phyloP scores from a whole-genome alignment of 2,888 invertebrate species.

The Xanthorhoe designata region DNA sequence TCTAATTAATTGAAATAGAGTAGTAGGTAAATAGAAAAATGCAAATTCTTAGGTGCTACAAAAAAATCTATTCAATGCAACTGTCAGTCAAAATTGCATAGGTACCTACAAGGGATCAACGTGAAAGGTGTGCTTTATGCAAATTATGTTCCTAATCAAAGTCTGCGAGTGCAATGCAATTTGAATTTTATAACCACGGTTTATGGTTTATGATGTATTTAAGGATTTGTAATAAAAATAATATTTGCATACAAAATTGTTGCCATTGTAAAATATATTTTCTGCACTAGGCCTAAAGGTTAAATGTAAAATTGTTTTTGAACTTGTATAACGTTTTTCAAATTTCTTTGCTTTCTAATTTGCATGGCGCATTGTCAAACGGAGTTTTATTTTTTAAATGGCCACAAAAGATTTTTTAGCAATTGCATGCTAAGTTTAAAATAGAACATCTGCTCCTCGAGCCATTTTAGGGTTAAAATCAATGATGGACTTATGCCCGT shows the following conservation, averaged over 20 bases:
- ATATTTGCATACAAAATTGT: conserved; percentile 51
- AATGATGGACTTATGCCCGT: background rate
- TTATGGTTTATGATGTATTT: conserved; percentile 48
- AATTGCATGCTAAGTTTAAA: conserved; percentile 73
- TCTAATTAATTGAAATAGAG: conserved; percentile 8
- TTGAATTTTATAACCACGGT: conserved; percentile 39
- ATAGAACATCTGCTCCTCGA: conserved; percentile 78
- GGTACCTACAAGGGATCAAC: conserved; percentile 78
- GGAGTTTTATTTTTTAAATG: conserved; percentile 80
- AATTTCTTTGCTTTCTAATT: conserved; percentile 68
- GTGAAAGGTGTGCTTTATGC: conserved; percentile 82
- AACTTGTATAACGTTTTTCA: conserved; percentile 49
- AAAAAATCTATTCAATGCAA: conserved; percentile 57
- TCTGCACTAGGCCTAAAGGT: conserved; percentile 53
- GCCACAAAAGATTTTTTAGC: conserved; percentile 84
- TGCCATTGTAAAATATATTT: conserved; percentile 56
- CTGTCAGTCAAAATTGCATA: conserved; percentile 82
- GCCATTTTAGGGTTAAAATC: conserved; percentile 44
- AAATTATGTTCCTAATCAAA: conserved; percentile 67
- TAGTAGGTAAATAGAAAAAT: conserved; percentile 25
- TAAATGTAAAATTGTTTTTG: conserved; percentile 38
- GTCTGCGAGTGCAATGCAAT: conserved; percentile 37
- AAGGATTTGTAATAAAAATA: conserved; percentile 56
- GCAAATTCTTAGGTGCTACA: conserved; percentile 38
- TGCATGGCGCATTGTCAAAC: conserved; percentile 82